Base-by-base conservation (phyloP, 2,113 vertebrate species). In the Zapornia atra region DNA sequence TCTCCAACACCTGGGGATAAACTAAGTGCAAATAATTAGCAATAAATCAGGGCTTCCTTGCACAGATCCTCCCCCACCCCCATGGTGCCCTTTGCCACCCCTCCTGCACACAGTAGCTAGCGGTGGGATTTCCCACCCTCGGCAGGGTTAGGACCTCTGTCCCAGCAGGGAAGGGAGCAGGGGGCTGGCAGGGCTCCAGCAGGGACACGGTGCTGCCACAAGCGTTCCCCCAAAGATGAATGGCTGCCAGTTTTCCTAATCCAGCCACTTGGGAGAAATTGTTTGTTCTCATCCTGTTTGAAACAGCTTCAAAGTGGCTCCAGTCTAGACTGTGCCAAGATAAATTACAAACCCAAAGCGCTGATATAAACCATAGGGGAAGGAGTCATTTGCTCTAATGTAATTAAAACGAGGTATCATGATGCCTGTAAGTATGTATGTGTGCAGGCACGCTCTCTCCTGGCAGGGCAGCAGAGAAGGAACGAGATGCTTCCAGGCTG, bases 311-410 rank as follows among this genome's bases (percentile, higher is more conserved):
- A 99, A 99, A 99, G 98, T 98, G 80, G 94, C 95, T 97, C 97
- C 96, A 95, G 98, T 98, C 98, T 98, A 98, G 98, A 98, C 98
- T 98, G 96, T 98, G 98, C 98, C 99, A 99, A 94, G 96, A 98
- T 88, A 93, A 98, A 98, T 99, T 99, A 99, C 97, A 78, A 97
- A 98, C 97, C 94, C 95, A 96, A 82, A 96, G 97, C 96, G 61
- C 98, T 99, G 99, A 98, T 97, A 97, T 95, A 98, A 98, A 97
- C 91, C 98, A 97, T 97, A 98, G 98, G 98, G 98, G 95, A 97
- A 94, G 96, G 93, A 98, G 98, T 98, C 97, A 97, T 98, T 98
- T 97, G 97, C 98, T 98, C 97, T 98, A 98, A 99, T 98, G 98
- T 98, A 98, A 99, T 99, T 98, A 98, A 97, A 97, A 96, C 96